Conservation (phyloP, 2,113 vertebrate species). For the Spheniscus mendiculus region DNA sequence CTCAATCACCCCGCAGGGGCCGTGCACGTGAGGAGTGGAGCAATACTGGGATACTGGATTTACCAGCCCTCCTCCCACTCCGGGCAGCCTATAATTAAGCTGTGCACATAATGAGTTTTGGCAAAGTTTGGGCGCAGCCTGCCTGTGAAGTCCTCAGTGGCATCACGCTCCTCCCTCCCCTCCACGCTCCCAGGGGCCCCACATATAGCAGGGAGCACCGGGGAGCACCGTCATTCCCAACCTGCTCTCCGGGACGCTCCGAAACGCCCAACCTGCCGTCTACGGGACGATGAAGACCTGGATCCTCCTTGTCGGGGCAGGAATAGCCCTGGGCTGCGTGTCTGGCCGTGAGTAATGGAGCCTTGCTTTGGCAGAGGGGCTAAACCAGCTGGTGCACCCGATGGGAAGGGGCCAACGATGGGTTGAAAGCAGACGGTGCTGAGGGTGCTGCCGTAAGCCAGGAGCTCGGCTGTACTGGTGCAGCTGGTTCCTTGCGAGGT, state of each 20-base stretch:
- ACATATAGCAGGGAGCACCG: neutral
- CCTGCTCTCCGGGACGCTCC: neutral
- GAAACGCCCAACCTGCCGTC: accelerated
- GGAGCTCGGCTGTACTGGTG: neutral
- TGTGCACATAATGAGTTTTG: neutral
- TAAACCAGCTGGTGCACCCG: accelerated
- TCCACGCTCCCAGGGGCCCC: neutral
- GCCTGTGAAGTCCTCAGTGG: neutral
- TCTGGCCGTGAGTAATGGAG: conserved; percentile 24
- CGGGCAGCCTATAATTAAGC: conserved; percentile 18
- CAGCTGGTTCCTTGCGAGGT: neutral
- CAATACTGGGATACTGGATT: neutral
- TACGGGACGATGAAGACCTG: neutral
- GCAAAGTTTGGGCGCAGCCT: neutral
- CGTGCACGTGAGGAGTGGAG: neutral
- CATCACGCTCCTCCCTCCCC: neutral
- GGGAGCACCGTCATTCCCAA: neutral
- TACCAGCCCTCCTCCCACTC: conserved; percentile 13
- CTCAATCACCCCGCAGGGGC: accelerated
- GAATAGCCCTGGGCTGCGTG: neutral
- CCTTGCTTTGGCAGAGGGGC: neutral
- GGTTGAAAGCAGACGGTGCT: neutral
- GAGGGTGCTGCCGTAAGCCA: accelerated
- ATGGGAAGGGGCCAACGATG: neutral
- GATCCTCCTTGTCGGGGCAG: neutral